Base-by-base conservation (phyloP, 1,140 invertebrate species). In the Drosophila takahashii region DNA sequence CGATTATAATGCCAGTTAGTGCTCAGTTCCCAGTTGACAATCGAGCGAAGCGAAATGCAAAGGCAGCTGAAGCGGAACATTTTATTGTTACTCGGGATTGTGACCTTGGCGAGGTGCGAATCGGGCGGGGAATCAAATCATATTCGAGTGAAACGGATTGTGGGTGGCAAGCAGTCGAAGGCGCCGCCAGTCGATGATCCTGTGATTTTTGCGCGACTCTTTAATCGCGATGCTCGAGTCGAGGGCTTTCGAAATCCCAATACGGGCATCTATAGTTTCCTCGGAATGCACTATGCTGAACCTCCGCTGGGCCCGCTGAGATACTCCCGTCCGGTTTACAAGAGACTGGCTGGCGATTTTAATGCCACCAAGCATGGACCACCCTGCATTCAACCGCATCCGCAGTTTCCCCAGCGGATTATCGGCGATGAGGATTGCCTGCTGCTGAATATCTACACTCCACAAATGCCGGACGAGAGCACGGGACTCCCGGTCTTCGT, bases 401-500 rank as follows among this genome's bases (percentile, higher is more conserved):
- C 91, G 13, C 90, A 92, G 44, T 65, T 73, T 3, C 77, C 56
- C 3, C 16, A 72, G 39, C 58, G 78, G 36, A 71, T 94, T 7
- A 90, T 95, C 29, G 94, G 94, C 9, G 93, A 92, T 42, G 96
- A 97, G 90, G 95, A 97, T 89, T 97, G 96, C 91, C 92, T 97
- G 29, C 95, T 95, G 85, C 92, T 97, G 2, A 97, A 97, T 79
- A 92, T 97, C n/a, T 96, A 96, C 80, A 95, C 95, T 0, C 96
- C 96, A 3, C 92, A 92, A 36, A 92, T 95, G 58, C 94, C 94
- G 1, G 93, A 94, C 52, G 91, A 93, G 54, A 92, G 91, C 10
- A 93, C 92, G 3, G 93, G 93, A 4, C 90, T 94, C 60, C 94
- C 94, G 0, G 94, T 95, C 0, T 77, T 94, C 47, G 92, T 95